These are phyloP conservation scores for Atherinomorus stipes DNA, from an alignment of 2,113 vertebrate species.

Conservation along the genomic window DNA sequence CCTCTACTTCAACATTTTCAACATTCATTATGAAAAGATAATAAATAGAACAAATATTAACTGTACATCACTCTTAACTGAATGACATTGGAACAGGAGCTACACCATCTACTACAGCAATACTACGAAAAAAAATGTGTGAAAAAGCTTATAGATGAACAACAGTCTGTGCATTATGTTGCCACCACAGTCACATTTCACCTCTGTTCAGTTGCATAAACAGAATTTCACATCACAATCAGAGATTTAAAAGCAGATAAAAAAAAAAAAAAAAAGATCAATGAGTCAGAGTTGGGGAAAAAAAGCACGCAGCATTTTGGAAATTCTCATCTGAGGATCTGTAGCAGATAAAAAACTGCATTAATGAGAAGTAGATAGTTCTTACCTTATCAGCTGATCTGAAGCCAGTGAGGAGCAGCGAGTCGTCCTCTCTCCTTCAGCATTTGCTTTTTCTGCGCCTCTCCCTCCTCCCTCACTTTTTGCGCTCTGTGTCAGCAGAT, in stretches of 20 bases:
- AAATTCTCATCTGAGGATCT: background rate
- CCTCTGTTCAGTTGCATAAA: background rate
- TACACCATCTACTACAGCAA: background rate
- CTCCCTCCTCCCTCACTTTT: conserved; percentile 42
- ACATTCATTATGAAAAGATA: background rate
- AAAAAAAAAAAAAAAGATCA: background rate
- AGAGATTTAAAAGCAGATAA: background rate
- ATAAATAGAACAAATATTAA: conserved; percentile 1
- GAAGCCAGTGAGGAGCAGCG: conserved; percentile 67
- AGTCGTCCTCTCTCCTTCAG: conserved; percentile 62
- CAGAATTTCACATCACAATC: background rate
- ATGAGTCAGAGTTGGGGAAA: background rate
- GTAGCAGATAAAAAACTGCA: conserved; percentile 5
- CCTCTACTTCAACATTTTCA: background rate
- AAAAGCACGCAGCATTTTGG: background rate
- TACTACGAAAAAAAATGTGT: background rate
- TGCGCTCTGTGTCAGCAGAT: conserved; percentile 59
- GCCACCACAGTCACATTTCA: conserved; percentile 2
- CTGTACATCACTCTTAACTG: background rate
- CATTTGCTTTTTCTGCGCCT: conserved; percentile 65
- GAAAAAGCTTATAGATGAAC: background rate
- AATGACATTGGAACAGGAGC: background rate
- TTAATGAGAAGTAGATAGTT: conserved; percentile 40
- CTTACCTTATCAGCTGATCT: conserved; percentile 81
- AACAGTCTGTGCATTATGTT: conserved; percentile 3